Conservation (phyloP, 2,113 vertebrate species). For the Otolemur garnettii region DNA sequence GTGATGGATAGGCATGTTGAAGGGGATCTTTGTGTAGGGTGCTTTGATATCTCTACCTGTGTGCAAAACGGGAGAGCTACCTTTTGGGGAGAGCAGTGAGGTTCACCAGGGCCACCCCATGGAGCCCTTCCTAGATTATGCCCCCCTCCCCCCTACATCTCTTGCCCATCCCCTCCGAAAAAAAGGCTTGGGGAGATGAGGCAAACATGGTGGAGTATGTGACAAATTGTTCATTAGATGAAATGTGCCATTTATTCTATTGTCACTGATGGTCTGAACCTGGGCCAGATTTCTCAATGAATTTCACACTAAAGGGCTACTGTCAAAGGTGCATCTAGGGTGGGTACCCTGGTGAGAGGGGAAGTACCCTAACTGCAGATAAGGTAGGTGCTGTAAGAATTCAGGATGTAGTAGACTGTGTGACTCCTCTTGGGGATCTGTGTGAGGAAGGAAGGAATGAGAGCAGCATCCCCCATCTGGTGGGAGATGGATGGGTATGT, state of each 20-base stretch:
- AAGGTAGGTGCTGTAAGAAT: neutral
- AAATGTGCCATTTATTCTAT: slow-evolving; percentile 76
- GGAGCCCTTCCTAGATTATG: neutral
- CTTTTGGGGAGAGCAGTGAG: neutral
- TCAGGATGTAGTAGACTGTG: neutral
- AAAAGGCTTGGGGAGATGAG: neutral
- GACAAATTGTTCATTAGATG: neutral
- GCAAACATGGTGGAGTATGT: neutral
- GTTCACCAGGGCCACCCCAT: neutral
- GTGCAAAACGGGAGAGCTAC: neutral
- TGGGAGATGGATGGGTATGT: neutral
- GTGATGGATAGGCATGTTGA: neutral
- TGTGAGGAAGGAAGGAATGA: neutral
- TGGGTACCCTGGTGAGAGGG: neutral
- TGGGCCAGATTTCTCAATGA: slow-evolving; percentile 60
- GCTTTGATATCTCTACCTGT: neutral
- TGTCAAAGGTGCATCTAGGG: neutral
- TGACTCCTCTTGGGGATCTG: neutral
- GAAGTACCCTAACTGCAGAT: neutral
- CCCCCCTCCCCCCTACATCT: neutral
- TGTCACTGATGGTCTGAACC: slow-evolving; percentile 62
- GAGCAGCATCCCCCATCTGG: neutral
- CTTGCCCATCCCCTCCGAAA: neutral
- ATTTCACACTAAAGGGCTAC: slow-evolving; percentile 69
- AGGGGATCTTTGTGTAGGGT: neutral